Base-by-base conservation (phyloP, 2,888 invertebrate genomes). In the Athetis lepigone region DNA sequence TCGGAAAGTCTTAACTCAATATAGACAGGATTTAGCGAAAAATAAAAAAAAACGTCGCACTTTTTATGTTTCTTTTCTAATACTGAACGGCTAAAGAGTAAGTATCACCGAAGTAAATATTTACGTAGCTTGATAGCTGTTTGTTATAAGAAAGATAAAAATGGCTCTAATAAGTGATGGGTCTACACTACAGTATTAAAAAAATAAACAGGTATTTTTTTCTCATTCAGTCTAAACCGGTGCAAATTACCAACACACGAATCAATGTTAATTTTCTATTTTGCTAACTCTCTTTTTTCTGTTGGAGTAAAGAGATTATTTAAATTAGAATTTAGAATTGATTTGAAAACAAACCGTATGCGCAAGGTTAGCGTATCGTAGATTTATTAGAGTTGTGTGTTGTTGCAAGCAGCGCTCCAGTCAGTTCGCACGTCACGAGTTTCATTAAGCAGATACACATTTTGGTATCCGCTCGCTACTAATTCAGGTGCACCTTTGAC, bases 321-420 rank as follows among this genome's bases (percentile, higher is more conserved):
- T 79, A 21, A 65, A 59, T 59, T 52, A 63, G 47, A 60, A 73
- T n/a, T n/a, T n/a, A n/a, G n/a, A 50, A 61, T n/a, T n/a, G 18
- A 58, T 56, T 39, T 39, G 18, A 50, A 56, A 73, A 69, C 50
- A 65, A 77, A 64, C 50, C 43, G 39, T 16, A 29, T 9, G 27
- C 25, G 42, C 64, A 46, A 59, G 45, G 36, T 39, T 27, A 58
- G 33, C 46, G 46, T 39, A 60, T 52, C 60, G 39, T 50, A 46
- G 29, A 59, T 75, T 56, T 63, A 58, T 65, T 62, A 43, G 19
- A 45, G 37, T 45, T 58, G 42, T 58, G 67, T 60, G 56, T 75
- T 55, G 27, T 58, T 59, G 55, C 65, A 65, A 52, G 49, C 42
- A 49, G 63, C 46, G 54, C 19, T 29, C 16, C 51, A 56, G 42